Conservation (phyloP, 2,113 vertebrate genomes). For the Alectura lathami region DNA sequence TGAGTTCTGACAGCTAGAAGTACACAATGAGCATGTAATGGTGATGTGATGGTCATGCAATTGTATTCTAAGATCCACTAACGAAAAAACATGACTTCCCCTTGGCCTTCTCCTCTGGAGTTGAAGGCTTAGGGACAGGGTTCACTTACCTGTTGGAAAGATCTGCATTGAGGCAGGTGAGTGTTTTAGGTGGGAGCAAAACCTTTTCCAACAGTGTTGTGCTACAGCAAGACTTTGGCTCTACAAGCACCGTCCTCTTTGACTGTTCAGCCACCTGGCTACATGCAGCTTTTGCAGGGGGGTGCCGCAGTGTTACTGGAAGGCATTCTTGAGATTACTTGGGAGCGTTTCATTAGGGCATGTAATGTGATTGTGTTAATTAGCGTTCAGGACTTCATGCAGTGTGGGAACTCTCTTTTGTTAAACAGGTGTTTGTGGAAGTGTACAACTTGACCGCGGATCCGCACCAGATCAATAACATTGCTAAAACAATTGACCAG, state of each 20-base stretch:
- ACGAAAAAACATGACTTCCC: not conserved
- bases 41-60: not conserved
- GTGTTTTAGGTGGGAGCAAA: not conserved
- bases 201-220: not conserved
- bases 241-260: not conserved
- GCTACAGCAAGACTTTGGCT: not conserved
- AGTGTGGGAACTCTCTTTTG: not conserved
- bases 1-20: not conserved
- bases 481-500: constrained; percentile 93
- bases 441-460: constrained; percentile 96
- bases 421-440: constrained; percentile 91
- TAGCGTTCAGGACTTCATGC: not conserved
- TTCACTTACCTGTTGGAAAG: not conserved
- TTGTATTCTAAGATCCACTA: not conserved
- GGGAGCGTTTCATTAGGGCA: not conserved
- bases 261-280: not conserved
- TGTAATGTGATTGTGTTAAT: not conserved
- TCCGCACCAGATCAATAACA: constrained; percentile 93
- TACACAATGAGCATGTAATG: not conserved
- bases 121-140: not conserved
- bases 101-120: not conserved
- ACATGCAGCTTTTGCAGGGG: not conserved
- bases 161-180: not conserved
- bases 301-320: not conserved
- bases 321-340: not conserved